phyloP scores from a whole-genome alignment of 2,113 vertebrate species.

The Lucifuga dentata region DNA sequence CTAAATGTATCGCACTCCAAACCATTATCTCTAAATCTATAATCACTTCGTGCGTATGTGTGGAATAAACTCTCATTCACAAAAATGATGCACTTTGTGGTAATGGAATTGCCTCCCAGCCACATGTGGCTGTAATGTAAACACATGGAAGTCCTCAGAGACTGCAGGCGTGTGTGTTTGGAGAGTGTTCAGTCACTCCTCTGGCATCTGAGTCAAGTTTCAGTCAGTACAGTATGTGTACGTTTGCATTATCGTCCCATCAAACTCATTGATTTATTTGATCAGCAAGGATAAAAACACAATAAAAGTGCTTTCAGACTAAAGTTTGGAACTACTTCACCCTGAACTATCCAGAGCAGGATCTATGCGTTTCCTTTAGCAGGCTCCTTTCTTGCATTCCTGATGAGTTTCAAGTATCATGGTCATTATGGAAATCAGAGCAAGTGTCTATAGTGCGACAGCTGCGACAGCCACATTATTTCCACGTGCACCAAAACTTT shows the following conservation, averaged over 20 bases:
- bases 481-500: no score
- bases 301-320: no score
- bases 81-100: constrained; percentile 26
- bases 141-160: constrained; percentile 30
- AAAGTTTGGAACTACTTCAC: no score
- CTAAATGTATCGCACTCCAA: constrained; percentile 56
- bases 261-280: background rate
- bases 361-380: no score
- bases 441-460: no score
- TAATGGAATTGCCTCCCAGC: constrained; percentile 27
- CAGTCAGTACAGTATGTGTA: background rate
- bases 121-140: constrained; percentile 26
- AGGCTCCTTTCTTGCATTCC: no score
- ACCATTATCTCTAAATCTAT: constrained; percentile 61
- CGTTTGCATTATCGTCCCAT: background rate
- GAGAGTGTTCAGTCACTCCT: constrained; percentile 17
- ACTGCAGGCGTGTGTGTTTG: constrained; percentile 16
- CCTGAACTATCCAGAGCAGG: no score
- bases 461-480: no score
- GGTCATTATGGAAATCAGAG: no score
- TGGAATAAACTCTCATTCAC: constrained; percentile 28
- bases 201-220: constrained; percentile 11
- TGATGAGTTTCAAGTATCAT: no score
- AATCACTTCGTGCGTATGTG: constrained; percentile 45
- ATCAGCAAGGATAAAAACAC: no score